Conservation (phyloP, 2,888 invertebrate genomes). For the Catocala fraxini region DNA sequence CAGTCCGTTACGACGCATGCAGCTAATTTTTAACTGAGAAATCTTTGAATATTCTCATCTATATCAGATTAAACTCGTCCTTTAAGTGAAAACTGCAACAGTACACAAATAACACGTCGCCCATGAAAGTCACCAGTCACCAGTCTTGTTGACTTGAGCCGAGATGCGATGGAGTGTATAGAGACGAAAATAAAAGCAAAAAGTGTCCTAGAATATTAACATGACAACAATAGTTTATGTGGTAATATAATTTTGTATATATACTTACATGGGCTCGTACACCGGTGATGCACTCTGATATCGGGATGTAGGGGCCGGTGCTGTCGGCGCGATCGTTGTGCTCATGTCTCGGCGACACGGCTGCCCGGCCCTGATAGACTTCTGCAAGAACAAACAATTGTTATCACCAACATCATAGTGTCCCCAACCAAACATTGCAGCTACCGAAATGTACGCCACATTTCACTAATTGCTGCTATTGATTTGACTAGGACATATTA, state of each 20-base stretch:
- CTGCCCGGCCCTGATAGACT: slow-evolving; percentile 54
- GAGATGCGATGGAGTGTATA: background rate
- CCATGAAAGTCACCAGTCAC: slow-evolving; percentile 13
- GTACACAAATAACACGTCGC: slow-evolving; percentile 13
- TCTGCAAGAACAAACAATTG: slow-evolving; percentile 56
- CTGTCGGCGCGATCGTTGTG: slow-evolving; percentile 59
- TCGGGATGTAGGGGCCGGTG: slow-evolving; percentile 95
- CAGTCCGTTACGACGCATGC: slow-evolving; percentile 1
- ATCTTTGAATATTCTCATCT: slow-evolving; percentile 8
- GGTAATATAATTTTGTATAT: too few relatives aligned
- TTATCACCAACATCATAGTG: slow-evolving; percentile 6
- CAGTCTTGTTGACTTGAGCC: slow-evolving; percentile 2
- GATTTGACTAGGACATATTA: too few relatives aligned
- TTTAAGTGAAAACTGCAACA: slow-evolving; percentile 16
- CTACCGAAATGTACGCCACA: too few relatives aligned
- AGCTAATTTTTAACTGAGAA: background rate
- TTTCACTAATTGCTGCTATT: background rate
- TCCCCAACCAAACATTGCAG: too few relatives aligned
- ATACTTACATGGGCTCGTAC: slow-evolving; percentile 82
- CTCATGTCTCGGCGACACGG: slow-evolving; percentile 56
- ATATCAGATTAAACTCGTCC: slow-evolving; percentile 19
- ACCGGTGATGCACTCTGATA: slow-evolving; percentile 97
- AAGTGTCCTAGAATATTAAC: background rate
- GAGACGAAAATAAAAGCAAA: background rate
- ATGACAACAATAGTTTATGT: background rate